These are phyloP conservation scores for Pterobdella sp. DNA, from an alignment of 2,888 invertebrate genomes.

Conservation along the genomic window DNA sequence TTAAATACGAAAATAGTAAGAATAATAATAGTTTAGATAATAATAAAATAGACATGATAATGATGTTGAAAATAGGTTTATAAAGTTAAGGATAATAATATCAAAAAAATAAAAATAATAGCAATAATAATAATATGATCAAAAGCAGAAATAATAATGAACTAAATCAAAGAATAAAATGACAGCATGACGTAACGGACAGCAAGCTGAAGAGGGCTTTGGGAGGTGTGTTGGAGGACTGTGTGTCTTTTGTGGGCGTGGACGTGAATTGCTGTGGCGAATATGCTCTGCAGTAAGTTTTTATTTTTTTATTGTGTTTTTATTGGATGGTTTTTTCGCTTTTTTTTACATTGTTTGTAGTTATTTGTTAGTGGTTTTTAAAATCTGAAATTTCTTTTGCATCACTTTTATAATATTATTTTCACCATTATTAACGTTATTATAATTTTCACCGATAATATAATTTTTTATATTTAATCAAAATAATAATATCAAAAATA, in stretches of 20 bases:
- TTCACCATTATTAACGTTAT: too few species aligned
- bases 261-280: slow-evolving; percentile 80
- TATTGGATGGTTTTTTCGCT: too few species aligned
- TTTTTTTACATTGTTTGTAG: too few species aligned
- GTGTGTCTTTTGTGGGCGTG: slow-evolving; percentile 86
- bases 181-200: slow-evolving; percentile 75
- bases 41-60: not conserved
- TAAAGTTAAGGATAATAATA: not conserved
- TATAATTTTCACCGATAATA: too few species aligned
- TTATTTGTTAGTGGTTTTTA: too few species aligned
- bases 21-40: not conserved
- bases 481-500: too few species aligned
- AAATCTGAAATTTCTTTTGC: too few species aligned
- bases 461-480: too few species aligned
- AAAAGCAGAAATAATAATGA: not conserved
- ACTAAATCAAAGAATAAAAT: slow-evolving; percentile 14
- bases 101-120: not conserved
- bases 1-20: not conserved
- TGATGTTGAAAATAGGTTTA: not conserved
- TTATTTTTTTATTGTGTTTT: too few species aligned
- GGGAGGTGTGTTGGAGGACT: slow-evolving; percentile 74
- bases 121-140: not conserved
- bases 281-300: slow-evolving; percentile 65
- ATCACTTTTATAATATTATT: too few species aligned
- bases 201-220: slow-evolving; percentile 64